Evolutionary conservation across 2,888 invertebrate genomes (phyloP), one percentile per base, ranked within the genome.

Genomic region (Timandra comae): DNA sequence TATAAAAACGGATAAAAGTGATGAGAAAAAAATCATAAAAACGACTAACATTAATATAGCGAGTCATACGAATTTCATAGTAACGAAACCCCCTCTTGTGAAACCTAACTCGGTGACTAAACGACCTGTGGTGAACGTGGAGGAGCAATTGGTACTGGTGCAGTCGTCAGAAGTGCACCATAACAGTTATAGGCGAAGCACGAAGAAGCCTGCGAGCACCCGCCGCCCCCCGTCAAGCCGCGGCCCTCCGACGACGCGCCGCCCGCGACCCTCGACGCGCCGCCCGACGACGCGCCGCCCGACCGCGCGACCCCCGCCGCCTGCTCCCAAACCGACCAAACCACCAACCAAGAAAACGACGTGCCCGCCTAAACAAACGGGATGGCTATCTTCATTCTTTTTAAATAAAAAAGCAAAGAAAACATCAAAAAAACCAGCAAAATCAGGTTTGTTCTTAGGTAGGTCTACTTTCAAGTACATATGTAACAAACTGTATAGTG

Each of bases 41-140:
- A 72, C 75, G 30, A 84, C 84, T 12, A 75, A 77, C 40, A 82
- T 84, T 46, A 82, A 81, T 48, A 82, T 84, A 57, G 64, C 77
- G 41, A 84, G 77, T 58, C 74, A 81, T 63, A 79, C 80, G n/a
- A 82, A 81, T 51, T 70, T 81, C 63, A 61, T 81, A 48, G 78
- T 72, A 51, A 81, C 82, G 7, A 75, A 74, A 38, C 63, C 71
- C 26, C 63, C 64, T 4, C 38, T 50, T 33, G 35, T 55, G 7
- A 62, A 60, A 24, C 46, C 51, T 3, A 46, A 54, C 38, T 22
- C 42, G 12, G 59, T 35, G 12, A 60, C 60, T 10, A 53, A 55
- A 35, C 46, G 45, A 6, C 61, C 68, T 0, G 38, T 51, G 3
- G 45, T 57, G 22, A 53, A 68, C 32, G 48, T 58, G 24, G 65